Base-by-base conservation (phyloP, 2,113 vertebrate species). In the Speoplatyrhinus poulsoni region DNA sequence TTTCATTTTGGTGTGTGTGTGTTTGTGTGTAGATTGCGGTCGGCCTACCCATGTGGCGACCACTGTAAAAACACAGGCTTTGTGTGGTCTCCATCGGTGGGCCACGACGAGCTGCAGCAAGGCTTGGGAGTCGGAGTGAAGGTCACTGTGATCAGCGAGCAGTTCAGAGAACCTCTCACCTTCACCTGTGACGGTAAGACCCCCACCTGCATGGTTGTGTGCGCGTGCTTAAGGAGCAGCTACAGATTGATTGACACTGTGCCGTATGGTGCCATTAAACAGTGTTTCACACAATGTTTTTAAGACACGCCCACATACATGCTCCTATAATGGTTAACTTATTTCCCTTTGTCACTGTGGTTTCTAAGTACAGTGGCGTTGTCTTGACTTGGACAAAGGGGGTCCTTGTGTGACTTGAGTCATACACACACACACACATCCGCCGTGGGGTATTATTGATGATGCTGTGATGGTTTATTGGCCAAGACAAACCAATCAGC, bases 111-210 rank as follows among this genome's bases (percentile, higher is more conserved):
- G 0, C 93, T 94, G 56, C 95, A 95, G 67, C 93, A 93, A 26
- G 94, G 92, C 9, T 93, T 93, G 0, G 96, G 95, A 0, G 84
- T 94, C 75, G 94, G 94, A 80, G 89, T 98, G 76, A 98, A 96
- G 88, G 95, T 99, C 85, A 96, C 95, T 0, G 93, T 98, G 66
- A 6, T 94, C 77, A 93, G 94, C 1, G 91, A 94, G 48, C 90
- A 90, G 83, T 90, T 96, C 73, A 86, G 82, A 64, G 96, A 98
- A 58, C 95, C 96, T 0, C 93, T 98, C 67, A 96, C 95, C 78
- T 99, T 98, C 79, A 98, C 96, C 88, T 98, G 97, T 6, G 96
- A 99, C 62, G 94, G 97, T 99, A 70, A 92, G 95, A 62, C 3
- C 1, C 16, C 11, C 32, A 4, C n/a, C 15, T 9, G 15, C 19